Evolutionary conservation across 2,113 vertebrate species (phyloP).

Genomic region (Hemibagrus wyckioides): DNA sequence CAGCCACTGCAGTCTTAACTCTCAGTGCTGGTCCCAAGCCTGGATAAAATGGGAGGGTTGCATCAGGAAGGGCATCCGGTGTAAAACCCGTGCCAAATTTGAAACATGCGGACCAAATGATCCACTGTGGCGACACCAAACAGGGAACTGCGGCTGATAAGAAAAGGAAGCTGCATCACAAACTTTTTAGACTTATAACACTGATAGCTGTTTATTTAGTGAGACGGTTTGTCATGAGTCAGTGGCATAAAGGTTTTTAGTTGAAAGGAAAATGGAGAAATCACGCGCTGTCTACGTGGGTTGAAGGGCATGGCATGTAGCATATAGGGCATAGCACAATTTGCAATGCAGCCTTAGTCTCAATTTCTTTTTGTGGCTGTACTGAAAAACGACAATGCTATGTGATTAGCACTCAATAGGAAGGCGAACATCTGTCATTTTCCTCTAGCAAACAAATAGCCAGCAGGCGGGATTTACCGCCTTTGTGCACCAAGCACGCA

Average conservation of each 20-base stretch:
- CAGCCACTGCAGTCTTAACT: no score
- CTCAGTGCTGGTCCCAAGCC: no score
- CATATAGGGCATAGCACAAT: neutral
- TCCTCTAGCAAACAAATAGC: constrained; percentile 18
- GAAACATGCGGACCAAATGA: no score
- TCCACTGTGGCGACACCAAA: no score
- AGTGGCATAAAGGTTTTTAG: neutral
- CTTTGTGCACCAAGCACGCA: neutral
- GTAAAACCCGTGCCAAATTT: no score
- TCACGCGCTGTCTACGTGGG: neutral
- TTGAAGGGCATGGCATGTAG: neutral
- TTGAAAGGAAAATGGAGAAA: neutral
- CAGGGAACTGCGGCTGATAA: no score
- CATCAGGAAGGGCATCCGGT: no score
- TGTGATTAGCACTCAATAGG: constrained; percentile 7
- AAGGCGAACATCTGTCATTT: constrained; percentile 13
- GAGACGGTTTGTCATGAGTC: neutral
- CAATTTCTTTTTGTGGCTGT: neutral
- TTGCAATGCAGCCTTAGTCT: neutral
- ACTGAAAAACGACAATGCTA: neutral
- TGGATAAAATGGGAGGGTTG: no score
- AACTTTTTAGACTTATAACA: neutral
- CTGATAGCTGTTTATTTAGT: neutral
- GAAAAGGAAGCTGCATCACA: neutral
- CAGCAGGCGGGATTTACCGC: constrained; percentile 26